These are phyloP conservation scores for Dermatemys mawii DNA, from an alignment of 2,113 vertebrate species.

Conservation along the genomic window DNA sequence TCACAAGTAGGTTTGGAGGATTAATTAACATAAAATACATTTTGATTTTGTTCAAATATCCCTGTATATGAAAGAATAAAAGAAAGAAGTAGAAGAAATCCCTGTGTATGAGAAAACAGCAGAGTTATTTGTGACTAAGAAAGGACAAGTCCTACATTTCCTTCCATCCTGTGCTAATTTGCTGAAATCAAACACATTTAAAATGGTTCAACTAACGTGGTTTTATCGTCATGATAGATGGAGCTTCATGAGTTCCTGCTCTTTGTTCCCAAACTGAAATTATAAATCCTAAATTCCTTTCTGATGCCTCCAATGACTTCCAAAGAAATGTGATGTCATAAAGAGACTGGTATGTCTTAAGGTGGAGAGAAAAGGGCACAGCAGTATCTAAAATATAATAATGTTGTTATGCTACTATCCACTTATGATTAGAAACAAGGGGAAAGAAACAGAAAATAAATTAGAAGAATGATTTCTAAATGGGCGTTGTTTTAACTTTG, in stretches of 20 bases:
- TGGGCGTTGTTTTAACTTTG: background rate
- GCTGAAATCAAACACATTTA: background rate
- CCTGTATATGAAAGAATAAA: background rate
- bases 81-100: background rate
- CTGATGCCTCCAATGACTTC: background rate
- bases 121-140: background rate
- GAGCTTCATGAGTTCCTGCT: background rate
- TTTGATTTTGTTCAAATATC: fast-evolving
- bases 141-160: background rate
- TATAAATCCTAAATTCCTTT: background rate
- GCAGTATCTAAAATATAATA: background rate
- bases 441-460: background rate
- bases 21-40: background rate
- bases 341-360: background rate
- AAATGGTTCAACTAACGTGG: background rate
- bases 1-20: background rate
- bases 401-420: background rate
- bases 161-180: background rate
- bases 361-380: background rate
- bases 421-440: background rate
- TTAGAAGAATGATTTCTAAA: fast-evolving
- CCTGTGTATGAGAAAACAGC: background rate
- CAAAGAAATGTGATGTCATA: background rate
- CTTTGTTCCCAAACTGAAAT: background rate
- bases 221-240: background rate